Evolutionary conservation across 2,888 invertebrate species (phyloP), one percentile per base, ranked within the genome.

Genomic region (Aleiodes leptofemur): DNA sequence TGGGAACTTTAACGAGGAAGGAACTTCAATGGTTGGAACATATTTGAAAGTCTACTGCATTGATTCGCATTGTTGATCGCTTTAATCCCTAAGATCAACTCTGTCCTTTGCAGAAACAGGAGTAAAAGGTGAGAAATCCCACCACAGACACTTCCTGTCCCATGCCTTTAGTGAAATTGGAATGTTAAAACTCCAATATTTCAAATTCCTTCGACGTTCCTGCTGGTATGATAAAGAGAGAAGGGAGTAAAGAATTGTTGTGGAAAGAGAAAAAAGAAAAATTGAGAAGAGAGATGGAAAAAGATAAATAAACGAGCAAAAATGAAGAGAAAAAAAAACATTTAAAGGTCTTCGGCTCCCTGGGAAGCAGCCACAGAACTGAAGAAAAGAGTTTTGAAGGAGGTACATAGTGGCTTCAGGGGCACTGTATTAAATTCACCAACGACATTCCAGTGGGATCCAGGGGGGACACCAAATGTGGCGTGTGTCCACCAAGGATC

Each of bases 391-490:
- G 48, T 50, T 31, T 34, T 50, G 55, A 56, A 51, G 59, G 50
- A 73, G 71, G 70, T 69, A 69, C 71, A 51, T 34, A 68, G 76
- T 75, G 74, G 77, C 70, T 71, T 23, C n/a, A 55, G 73, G 66
- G 72, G 78, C 75, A 74, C 72, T 74, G 80, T 81, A 82, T 82
- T 82, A 78, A 81, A 83, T 82, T 84, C 81, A 78, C 51, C 79
- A 78, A 79, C 74, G 81, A 81, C 83, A 84, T 84, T 84, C 83
- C 83, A 74, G 55, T 23, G 50, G 51, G 73, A 77, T 71, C 80
- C 34, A 34, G 43, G 43, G 76, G 77, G 77, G 69, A 69, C 51
- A 79, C 82, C 83, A 83, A 84, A 83, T 81, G 79, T 76, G 81
- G 79, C 78, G 69, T 66, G 76, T 57, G 64, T 73, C 61, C 64